These are phyloP conservation scores for Musca domestica DNA, from an alignment of 1,140 invertebrate species.

Conservation along the genomic window DNA sequence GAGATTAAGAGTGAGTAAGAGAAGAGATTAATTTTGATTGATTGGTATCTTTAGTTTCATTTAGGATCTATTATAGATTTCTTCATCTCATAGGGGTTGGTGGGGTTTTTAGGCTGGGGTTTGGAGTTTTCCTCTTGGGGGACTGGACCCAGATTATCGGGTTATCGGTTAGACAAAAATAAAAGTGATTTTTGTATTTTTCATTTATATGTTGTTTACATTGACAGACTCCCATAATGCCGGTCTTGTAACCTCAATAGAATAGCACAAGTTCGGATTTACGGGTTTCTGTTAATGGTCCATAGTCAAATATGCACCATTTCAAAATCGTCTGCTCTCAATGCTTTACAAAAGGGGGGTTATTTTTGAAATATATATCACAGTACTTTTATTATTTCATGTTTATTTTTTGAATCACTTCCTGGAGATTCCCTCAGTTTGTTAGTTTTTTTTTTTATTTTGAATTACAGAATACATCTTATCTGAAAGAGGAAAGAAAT, in stretches of 20 bases:
- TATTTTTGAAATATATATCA: no score
- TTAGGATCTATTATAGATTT: no score
- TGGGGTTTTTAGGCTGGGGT: neutral
- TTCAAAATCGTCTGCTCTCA: neutral
- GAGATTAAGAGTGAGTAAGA: neutral
- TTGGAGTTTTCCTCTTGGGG: neutral
- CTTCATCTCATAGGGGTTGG: neutral
- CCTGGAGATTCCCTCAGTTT: no score
- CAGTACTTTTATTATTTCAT: no score
- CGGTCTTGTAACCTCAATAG: constrained; percentile 53
- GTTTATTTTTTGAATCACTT: no score
- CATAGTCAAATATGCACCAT: constrained; percentile 52
- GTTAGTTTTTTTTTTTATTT: no score
- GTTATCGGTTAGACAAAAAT: no score
- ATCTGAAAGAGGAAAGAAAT: neutral
- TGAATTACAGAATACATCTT: neutral
- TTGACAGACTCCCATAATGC: constrained; percentile 55
- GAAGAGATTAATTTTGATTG: no score
- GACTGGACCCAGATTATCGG: no score
- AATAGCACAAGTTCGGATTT: constrained; percentile 56
- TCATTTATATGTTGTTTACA: constrained; percentile 46
- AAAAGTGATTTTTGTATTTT: neutral
- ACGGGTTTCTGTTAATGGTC: constrained; percentile 56
- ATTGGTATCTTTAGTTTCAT: no score
- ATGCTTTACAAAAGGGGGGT: no score